These are phyloP conservation scores for Galerucella calmariensis DNA, from an alignment of 2,888 invertebrate genomes.

Conservation along the genomic window DNA sequence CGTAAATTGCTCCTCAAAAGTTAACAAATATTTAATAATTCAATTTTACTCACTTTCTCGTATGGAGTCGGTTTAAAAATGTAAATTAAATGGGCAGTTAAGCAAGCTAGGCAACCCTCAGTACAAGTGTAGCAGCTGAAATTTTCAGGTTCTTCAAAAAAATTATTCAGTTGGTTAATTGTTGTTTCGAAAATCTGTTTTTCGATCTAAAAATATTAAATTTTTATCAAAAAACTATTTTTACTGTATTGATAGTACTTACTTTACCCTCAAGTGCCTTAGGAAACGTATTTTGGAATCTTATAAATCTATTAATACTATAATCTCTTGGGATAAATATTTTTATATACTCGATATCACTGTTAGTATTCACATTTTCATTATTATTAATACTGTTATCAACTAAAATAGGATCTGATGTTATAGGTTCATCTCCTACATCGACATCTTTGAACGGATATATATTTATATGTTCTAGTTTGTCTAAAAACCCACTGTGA, in stretches of 20 bases:
- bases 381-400: not conserved
- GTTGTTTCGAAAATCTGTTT: not conserved
- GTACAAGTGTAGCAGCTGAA: not conserved
- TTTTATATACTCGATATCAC: not conserved
- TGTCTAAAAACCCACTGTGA: not conserved
- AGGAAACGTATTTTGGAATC: not conserved
- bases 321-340: not conserved
- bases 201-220: not conserved
- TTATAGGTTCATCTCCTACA: not conserved
- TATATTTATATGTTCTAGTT: not conserved
- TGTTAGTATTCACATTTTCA: not conserved
- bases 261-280: not conserved
- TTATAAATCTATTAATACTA: not conserved
- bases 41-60: not conserved
- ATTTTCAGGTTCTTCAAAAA: not conserved
- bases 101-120: not conserved
- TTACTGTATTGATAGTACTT: not conserved
- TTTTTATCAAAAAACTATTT: not conserved
- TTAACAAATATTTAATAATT: not conserved
- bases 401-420: not conserved
- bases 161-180: not conserved
- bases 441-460: not conserved
- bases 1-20: no score
- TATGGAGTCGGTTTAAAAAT: constrained; percentile 1
- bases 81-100: constrained; percentile 1